Conservation (phyloP, 2,888 invertebrate genomes). For the Meta bourneti region DNA sequence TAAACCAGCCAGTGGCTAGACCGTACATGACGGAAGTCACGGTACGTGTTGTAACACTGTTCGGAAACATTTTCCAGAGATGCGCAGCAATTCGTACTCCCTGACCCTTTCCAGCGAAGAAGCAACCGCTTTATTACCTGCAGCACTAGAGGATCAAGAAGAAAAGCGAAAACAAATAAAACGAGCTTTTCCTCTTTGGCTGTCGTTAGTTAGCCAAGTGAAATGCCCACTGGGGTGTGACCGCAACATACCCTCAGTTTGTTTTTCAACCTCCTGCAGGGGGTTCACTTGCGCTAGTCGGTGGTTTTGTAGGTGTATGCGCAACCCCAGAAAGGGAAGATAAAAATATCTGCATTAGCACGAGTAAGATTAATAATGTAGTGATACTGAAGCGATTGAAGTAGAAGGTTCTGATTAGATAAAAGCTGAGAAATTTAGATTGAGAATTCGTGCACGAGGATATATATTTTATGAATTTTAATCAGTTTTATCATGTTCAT, state of each 20-base stretch:
- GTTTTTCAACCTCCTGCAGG: slow-evolving; percentile 36
- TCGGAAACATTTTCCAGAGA: not conserved
- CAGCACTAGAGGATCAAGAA: not conserved
- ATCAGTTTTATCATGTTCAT: too few relatives aligned
- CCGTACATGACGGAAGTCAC: not conserved
- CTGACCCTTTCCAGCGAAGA: slow-evolving; percentile 30
- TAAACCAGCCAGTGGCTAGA: not conserved
- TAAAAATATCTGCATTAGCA: too few relatives aligned
- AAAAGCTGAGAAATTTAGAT: too few relatives aligned
- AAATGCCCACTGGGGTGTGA: slow-evolving; percentile 61
- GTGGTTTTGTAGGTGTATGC: not conserved
- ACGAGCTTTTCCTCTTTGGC: slow-evolving; percentile 36
- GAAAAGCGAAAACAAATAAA: slow-evolving; percentile 19
- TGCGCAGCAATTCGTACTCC: slow-evolving; percentile 25
- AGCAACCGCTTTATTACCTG: not conserved
- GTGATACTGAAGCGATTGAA: too few relatives aligned
- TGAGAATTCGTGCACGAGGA: too few relatives aligned
- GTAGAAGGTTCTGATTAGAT: too few relatives aligned
- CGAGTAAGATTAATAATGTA: too few relatives aligned
- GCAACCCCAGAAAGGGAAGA: not conserved
- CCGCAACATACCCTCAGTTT: slow-evolving; percentile 22
- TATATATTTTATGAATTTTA: too few relatives aligned
- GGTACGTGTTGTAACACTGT: not conserved
- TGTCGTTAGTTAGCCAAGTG: slow-evolving; percentile 20
- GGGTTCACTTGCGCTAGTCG: too few relatives aligned